Percentiles rank a stretch among this genome's conserved stretches.
Evolutionary conservation across 2,888 invertebrate species (phyloP).

Genomic region (Ectemnius lituratus): DNA sequence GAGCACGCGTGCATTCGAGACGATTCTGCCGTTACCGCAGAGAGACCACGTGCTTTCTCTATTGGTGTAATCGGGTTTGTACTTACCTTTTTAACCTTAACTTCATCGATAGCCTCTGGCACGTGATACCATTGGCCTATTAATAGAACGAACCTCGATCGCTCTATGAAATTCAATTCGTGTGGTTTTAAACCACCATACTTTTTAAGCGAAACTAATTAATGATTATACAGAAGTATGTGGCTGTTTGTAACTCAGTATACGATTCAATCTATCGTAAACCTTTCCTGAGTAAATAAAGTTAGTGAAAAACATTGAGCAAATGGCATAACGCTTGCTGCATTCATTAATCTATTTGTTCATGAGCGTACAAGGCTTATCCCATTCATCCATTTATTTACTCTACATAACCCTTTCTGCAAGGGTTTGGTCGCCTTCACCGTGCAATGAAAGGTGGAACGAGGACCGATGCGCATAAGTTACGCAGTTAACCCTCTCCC

Average conservation of each 20-base stretch:
- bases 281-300: no score
- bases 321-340: slow-evolving; percentile 11
- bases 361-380: slow-evolving; percentile 17
- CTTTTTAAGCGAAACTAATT: no score
- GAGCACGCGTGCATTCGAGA: neutral
- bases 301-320: slow-evolving; percentile 7
- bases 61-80: slow-evolving; percentile 22
- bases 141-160: slow-evolving; percentile 9
- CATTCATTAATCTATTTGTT: slow-evolving; percentile 33
- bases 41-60: slow-evolving; percentile 16
- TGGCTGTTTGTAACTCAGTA: no score
- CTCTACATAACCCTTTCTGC: slow-evolving; percentile 30
- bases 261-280: no score
- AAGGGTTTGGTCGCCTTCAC: slow-evolving; percentile 14
- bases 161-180: no score
- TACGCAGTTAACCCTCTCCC: slow-evolving; percentile 59
- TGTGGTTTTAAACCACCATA: no score
- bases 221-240: no score
- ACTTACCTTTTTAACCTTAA: slow-evolving; percentile 41
- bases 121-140: no score
- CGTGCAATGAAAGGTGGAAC: slow-evolving; percentile 42
- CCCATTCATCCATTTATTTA: slow-evolving; percentile 23
- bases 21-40: neutral
- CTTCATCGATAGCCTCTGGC: no score
- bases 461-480: slow-evolving; percentile 54